These are phyloP conservation scores for Amniataba percoides DNA, from an alignment of 2,797 vertebrate genomes.

Conservation along the genomic window DNA sequence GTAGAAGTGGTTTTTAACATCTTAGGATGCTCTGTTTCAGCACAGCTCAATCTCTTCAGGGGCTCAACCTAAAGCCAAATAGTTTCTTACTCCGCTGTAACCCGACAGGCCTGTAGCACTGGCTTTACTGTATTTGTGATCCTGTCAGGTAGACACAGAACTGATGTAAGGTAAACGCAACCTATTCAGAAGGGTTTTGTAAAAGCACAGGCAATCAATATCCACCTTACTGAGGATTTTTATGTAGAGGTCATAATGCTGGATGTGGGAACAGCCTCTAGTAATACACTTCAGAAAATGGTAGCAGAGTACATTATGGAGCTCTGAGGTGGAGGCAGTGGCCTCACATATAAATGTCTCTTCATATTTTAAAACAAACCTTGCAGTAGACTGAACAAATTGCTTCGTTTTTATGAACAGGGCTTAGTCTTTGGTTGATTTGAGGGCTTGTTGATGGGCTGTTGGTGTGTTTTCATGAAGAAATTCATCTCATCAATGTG, in stretches of 20 bases:
- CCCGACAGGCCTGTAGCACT: conserved; percentile 16
- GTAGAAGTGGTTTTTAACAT: not conserved
- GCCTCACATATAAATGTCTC: conserved; percentile 4
- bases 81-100: conserved; percentile 17
- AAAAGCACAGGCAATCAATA: conserved; percentile 49
- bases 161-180: conserved; percentile 44
- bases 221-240: conserved; percentile 23
- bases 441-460: not conserved
- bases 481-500: conserved; percentile 24
- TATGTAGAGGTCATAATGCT: conserved; percentile 25
- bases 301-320: conserved; percentile 9
- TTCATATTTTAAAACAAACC: conserved; percentile 12
- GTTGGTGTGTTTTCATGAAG: not conserved
- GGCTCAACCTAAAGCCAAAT: not conserved
- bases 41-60: conserved; percentile 10
- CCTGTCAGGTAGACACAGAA: conserved; percentile 20
- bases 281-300: conserved; percentile 21
- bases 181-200: conserved; percentile 25
- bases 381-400: not conserved
- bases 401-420: not conserved
- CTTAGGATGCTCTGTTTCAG: conserved; percentile 20
- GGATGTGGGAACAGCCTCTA: conserved; percentile 19
- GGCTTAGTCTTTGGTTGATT: conserved; percentile 1
- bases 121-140: conserved; percentile 22
- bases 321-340: not conserved